These are phyloP conservation scores for Andricus quercusramuli DNA, from an alignment of 2,888 invertebrate species.

Conservation along the genomic window DNA sequence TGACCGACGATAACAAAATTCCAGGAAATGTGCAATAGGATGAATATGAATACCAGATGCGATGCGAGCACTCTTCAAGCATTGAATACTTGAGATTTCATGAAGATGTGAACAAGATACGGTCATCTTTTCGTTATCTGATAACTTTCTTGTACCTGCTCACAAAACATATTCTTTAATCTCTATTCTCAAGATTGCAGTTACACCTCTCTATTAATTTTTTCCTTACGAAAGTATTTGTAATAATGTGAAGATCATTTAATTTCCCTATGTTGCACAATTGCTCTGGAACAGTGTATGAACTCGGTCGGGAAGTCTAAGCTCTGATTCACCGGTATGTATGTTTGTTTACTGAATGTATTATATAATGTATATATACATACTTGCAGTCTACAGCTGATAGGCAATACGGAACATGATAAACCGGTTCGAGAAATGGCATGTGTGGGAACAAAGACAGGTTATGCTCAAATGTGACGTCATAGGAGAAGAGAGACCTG, in stretches of 20 bases:
- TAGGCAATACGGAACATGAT: conserved; percentile 67
- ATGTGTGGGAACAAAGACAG: conserved; percentile 75
- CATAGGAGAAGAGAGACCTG: conserved; percentile 63
- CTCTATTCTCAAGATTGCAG: not conserved
- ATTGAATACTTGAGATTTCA: conserved; percentile 1
- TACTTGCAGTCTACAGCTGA: conserved; percentile 67
- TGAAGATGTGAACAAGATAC: not conserved
- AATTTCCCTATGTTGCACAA: conserved; percentile 1
- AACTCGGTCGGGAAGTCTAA: conserved; percentile 26
- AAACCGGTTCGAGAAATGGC: conserved; percentile 74
- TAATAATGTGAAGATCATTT: conserved; percentile 14
- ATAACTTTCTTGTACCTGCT: not conserved
- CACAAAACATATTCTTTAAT: not conserved
- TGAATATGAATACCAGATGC: not conserved
- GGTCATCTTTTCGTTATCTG: not conserved
- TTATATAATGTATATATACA: conserved; percentile 45
- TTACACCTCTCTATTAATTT: not conserved
- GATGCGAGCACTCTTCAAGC: not conserved
- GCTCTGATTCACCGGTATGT: conserved; percentile 26
- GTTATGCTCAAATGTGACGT: conserved; percentile 72
- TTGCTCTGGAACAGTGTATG: not conserved
- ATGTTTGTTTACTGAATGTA: conserved; percentile 13
- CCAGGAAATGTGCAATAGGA: conserved; percentile 3
- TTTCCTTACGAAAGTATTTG: not conserved
- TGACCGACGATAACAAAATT: not conserved